These are phyloP conservation scores for Phenacoccus solenopsis DNA, from an alignment of 1,140 invertebrate genomes.

Conservation along the genomic window DNA sequence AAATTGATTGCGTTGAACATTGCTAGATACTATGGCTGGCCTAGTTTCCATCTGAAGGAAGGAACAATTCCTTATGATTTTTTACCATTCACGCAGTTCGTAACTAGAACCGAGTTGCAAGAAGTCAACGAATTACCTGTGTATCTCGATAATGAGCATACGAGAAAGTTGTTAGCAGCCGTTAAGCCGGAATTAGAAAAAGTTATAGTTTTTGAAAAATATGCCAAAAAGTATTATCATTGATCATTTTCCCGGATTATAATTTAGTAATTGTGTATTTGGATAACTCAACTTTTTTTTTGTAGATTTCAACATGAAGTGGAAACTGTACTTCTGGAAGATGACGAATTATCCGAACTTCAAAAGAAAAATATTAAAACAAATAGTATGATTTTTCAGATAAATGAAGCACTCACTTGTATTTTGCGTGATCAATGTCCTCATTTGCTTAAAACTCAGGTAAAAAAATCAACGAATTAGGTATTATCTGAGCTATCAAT, in stretches of 20 bases:
- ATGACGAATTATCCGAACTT: slow-evolving; percentile 29
- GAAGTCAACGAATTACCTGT: slow-evolving; percentile 39
- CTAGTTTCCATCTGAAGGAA: slow-evolving; percentile 46
- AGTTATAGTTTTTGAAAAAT: slow-evolving; percentile 21
- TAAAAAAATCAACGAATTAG: slow-evolving; percentile 29
- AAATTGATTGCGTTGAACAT: slow-evolving; percentile 21
- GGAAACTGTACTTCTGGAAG: slow-evolving; percentile 21
- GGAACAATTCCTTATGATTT: slow-evolving; percentile 48
- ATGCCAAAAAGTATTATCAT: slow-evolving; percentile 10
- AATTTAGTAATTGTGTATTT: slow-evolving; percentile 31
- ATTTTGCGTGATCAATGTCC: slow-evolving; percentile 40
- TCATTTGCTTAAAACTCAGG: slow-evolving; percentile 49
- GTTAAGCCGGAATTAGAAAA: slow-evolving; percentile 24
- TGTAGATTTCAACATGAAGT: background rate
- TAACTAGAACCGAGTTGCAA: slow-evolving; percentile 54
- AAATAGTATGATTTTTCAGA: slow-evolving; percentile 44
- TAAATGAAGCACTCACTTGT: slow-evolving; percentile 51
- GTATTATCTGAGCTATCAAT: background rate
- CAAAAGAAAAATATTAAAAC: slow-evolving; percentile 36
- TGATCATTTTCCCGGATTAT: too few species aligned
- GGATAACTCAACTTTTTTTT: background rate
- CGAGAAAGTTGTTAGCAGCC: slow-evolving; percentile 17
- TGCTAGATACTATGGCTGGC: slow-evolving; percentile 64
- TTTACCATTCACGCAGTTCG: slow-evolving; percentile 48
- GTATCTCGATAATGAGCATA: slow-evolving; percentile 19